Evolutionary conservation across 2,113 vertebrate species (phyloP), one percentile per base, ranked within the genome.

Genomic region (Crotalus tigris): DNA sequence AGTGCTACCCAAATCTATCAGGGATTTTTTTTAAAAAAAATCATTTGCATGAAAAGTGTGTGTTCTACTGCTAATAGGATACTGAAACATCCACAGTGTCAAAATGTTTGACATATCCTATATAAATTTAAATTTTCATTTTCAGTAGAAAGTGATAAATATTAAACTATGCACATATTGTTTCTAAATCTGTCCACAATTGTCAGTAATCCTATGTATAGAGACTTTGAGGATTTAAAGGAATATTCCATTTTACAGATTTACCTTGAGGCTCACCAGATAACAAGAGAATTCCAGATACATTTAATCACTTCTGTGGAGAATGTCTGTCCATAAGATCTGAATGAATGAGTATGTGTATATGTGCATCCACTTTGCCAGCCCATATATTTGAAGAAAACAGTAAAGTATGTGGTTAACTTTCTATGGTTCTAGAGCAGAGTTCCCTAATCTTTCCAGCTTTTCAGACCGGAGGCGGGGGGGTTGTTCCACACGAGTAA

Each of bases 91-190:
- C 33, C 89, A 10, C 0, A 0, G 39, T 53, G 91, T 92, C 92
- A 91, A 90, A 86, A 0, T 59, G 0, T 46, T 23, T 13, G 7
- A 9, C 1, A 29, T 39, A 69, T 44, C 7, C 33, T 88, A 51
- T 29, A 75, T 92, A 49, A n/a, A 39, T 29, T 9, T 0, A 33
- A 26, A 23, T 92, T 75, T 91, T 19, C 55, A 64, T 89, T 86
- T 15, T 2, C 0, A 0, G 26, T 0, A 39, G 15, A 6, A 90
- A 85, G n/a, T 21, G 21, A 0, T 0, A 0, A 0, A 1, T 64
- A 19, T 46, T 85, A 92, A 9, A 39, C 29, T 81, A 49, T 91
- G 9, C 13, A 86, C 53, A 86, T 21, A 29, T 26, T 24, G 19
- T 91, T 21, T 46, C 12, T 15, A 58, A 46, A 49, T 13, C 54